Conservation (phyloP, 35 echinoderm and acorn worm species). For the Strongylocentrotus purpuratus region DNA sequence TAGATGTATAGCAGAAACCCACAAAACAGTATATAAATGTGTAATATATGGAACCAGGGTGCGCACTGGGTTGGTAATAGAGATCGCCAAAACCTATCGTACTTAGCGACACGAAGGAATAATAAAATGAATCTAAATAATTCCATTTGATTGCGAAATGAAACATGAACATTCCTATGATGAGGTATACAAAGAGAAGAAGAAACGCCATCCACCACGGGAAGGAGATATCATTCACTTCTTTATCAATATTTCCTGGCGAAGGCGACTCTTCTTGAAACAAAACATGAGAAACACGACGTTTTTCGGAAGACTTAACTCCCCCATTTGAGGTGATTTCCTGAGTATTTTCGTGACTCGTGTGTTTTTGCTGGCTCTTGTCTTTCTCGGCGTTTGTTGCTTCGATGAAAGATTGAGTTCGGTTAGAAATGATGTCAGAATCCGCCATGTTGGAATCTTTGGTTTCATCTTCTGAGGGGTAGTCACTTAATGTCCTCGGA, state of each 20-base stretch:
- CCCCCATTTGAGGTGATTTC: background rate
- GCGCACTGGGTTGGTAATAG: constrained; percentile 51
- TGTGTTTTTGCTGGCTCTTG: background rate
- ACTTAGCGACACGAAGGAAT: constrained; percentile 85
- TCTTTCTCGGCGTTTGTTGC: background rate
- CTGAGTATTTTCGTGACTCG: no score
- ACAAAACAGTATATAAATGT: constrained; percentile 83
- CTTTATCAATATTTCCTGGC: constrained; percentile 37
- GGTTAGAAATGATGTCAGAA: background rate
- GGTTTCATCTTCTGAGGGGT: background rate
- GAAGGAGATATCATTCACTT: constrained; percentile 71
- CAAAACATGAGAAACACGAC: background rate
- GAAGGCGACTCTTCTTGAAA: background rate
- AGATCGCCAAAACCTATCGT: constrained; percentile 95
- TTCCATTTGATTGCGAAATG: constrained; percentile 48
- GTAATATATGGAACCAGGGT: constrained; percentile 51
- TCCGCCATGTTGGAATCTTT: background rate
- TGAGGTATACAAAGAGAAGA: constrained; percentile 73
- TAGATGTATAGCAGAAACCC: constrained; percentile 84
- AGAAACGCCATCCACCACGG: constrained; percentile 77
- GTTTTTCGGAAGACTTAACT: background rate
- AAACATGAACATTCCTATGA: constrained; percentile 75
- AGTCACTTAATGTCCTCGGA: background rate
- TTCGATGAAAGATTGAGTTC: background rate
- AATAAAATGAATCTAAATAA: constrained; percentile 80